Percentiles rank a stretch among this genome's conserved stretches.
phyloP scores from a whole-genome alignment of 2,888 invertebrate genomes.

The Pyrocoelia pectoralis region DNA sequence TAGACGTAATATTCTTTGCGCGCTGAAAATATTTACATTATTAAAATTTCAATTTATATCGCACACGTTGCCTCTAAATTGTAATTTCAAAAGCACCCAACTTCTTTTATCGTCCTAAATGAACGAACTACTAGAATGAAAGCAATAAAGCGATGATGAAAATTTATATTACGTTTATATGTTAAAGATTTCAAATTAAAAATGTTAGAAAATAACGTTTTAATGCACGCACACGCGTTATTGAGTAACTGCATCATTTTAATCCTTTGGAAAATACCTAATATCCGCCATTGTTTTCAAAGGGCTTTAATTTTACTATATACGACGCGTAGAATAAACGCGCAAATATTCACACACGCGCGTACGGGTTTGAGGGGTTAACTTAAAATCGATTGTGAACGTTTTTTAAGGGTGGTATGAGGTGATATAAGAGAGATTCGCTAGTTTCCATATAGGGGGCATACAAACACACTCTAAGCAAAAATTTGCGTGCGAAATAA shows the following conservation, averaged over 20 bases:
- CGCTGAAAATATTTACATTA: constrained; percentile 54
- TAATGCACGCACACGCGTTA: not conserved
- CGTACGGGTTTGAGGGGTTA: constrained; percentile 42
- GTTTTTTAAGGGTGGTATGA: constrained; percentile 36
- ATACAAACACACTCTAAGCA: constrained; percentile 21
- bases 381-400: constrained; percentile 48
- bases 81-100: constrained; percentile 33
- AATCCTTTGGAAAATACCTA: not conserved
- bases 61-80: constrained; percentile 32
- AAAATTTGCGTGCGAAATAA: not conserved
- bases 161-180: constrained; percentile 30
- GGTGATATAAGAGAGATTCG: constrained; percentile 39
- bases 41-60: constrained; percentile 55
- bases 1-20: constrained; percentile 50
- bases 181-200: constrained; percentile 17
- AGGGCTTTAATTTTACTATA: constrained; percentile 22
- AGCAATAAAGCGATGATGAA: constrained; percentile 35
- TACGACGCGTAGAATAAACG: constrained; percentile 45
- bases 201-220: constrained; percentile 6
- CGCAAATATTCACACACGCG: constrained; percentile 46
- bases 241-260: not conserved
- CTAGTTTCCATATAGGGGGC: constrained; percentile 48
- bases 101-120: constrained; percentile 32
- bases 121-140: constrained; percentile 30
- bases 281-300: constrained; percentile 44